These are phyloP conservation scores for Allolobophora icterica DNA, from an alignment of 2,888 invertebrate genomes.

Conservation along the genomic window DNA sequence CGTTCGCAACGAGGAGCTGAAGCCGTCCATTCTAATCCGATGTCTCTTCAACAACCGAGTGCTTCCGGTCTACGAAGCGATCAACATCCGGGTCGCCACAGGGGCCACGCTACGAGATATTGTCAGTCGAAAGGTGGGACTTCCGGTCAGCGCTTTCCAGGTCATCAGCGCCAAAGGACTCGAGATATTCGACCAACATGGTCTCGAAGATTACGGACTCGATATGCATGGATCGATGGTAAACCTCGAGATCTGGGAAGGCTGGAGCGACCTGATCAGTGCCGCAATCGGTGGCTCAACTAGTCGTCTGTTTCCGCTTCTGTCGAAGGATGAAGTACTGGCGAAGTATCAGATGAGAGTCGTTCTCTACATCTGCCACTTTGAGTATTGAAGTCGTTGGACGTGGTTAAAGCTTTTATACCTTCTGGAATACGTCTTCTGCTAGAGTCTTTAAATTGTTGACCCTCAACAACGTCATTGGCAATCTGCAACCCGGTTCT, in stretches of 20 bases:
- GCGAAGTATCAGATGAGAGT: constrained; percentile 62
- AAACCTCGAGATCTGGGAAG: constrained; percentile 62
- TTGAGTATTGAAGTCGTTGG: too few relatives aligned
- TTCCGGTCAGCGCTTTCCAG: constrained; percentile 62
- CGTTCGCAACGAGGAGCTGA: constrained; percentile 58
- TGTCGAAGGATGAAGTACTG: constrained; percentile 56
- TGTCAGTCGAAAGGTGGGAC: constrained; percentile 59
- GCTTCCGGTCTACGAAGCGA: constrained; percentile 43
- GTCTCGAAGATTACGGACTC: constrained; percentile 58
- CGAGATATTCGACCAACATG: constrained; percentile 61
- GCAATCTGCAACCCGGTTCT: too few relatives aligned
- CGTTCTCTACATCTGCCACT: constrained; percentile 63
- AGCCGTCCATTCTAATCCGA: constrained; percentile 59
- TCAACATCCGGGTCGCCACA: constrained; percentile 51
- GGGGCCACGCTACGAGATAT: constrained; percentile 57
- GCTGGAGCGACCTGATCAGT: constrained; percentile 63
- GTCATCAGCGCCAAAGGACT: constrained; percentile 39
- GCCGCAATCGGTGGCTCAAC: constrained; percentile 59
- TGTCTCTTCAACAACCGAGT: constrained; percentile 46
- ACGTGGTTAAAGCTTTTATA: constrained; percentile 62
- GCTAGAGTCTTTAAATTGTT: too few relatives aligned
- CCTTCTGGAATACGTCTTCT: too few relatives aligned
- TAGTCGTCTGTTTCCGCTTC: constrained; percentile 56
- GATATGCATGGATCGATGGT: constrained; percentile 42
- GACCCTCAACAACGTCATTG: too few relatives aligned